Percentiles rank a stretch among this genome's conserved stretches.
phyloP scores from a whole-genome alignment of 2,888 invertebrate genomes.

The Stramonita haemastoma region DNA sequence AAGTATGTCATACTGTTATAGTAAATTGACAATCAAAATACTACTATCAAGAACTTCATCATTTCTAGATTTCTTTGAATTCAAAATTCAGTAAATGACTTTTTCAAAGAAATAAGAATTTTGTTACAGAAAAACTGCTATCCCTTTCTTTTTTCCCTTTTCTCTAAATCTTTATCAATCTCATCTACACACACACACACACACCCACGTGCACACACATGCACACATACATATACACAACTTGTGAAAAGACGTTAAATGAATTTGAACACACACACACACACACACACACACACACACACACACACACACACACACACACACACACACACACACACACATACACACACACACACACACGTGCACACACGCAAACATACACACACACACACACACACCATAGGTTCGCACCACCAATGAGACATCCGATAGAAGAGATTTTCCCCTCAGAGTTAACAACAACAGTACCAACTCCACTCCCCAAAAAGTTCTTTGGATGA shows the following conservation, averaged over 20 bases:
- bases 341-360: not conserved
- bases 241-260: too few species aligned
- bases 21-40: too few species aligned
- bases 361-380: not conserved
- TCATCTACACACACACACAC: not conserved
- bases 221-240: too few species aligned
- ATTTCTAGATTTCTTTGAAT: too few species aligned
- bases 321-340: not conserved
- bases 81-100: not conserved
- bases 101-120: too few species aligned
- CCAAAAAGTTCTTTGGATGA: too few species aligned
- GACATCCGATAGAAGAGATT: too few species aligned
- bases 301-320: not conserved
- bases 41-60: too few species aligned
- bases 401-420: too few species aligned
- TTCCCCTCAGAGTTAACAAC: too few species aligned
- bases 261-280: not conserved
- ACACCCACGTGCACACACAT: not conserved
- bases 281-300: not conserved
- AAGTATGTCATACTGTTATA: too few species aligned
- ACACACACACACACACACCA: not conserved
- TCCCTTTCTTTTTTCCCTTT: not conserved
- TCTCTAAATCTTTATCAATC: not conserved
- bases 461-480: too few species aligned
- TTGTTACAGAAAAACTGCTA: not conserved